phyloP scores from a whole-genome alignment of 2,113 vertebrate genomes.

The Trematocara nigrifrons region DNA sequence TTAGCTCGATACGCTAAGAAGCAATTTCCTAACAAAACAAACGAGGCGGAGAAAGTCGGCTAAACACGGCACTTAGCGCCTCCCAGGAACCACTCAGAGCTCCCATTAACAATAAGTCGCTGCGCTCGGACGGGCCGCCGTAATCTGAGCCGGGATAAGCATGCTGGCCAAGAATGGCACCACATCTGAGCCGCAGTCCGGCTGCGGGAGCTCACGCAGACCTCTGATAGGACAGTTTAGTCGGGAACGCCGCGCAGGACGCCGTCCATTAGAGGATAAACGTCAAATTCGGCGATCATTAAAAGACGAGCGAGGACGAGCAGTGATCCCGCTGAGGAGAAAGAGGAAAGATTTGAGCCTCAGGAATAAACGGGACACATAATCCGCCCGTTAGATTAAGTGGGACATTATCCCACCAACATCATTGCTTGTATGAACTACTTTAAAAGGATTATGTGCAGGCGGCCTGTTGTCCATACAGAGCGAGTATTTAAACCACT shows the following conservation, averaged over 20 bases:
- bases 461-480: background rate
- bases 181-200: slow-evolving; percentile 36
- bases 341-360: slow-evolving; percentile 51
- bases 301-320: slow-evolving; percentile 6
- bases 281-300: slow-evolving; percentile 37
- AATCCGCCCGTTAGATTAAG: slow-evolving; percentile 66
- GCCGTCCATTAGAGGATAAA: slow-evolving; percentile 39
- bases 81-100: slow-evolving; percentile 4
- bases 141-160: slow-evolving; percentile 52
- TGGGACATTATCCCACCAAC: slow-evolving; percentile 64
- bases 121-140: background rate
- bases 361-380: slow-evolving; percentile 41
- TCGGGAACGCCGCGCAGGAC: background rate
- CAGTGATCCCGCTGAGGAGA: slow-evolving; percentile 6
- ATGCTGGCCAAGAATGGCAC: slow-evolving; percentile 4
- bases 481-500: background rate
- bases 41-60: background rate
- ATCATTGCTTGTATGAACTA: slow-evolving; percentile 73
- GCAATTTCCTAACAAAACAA: slow-evolving; percentile 55
- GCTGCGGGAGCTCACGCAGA: slow-evolving; percentile 11
- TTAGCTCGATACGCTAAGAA: slow-evolving; percentile 31
- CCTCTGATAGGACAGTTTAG: background rate
- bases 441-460: slow-evolving; percentile 68
- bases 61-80: slow-evolving; percentile 52
- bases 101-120: slow-evolving; percentile 68